Evolutionary conservation across 2,113 vertebrate species (phyloP).

Genomic region (Todiramphus saurophagus): DNA sequence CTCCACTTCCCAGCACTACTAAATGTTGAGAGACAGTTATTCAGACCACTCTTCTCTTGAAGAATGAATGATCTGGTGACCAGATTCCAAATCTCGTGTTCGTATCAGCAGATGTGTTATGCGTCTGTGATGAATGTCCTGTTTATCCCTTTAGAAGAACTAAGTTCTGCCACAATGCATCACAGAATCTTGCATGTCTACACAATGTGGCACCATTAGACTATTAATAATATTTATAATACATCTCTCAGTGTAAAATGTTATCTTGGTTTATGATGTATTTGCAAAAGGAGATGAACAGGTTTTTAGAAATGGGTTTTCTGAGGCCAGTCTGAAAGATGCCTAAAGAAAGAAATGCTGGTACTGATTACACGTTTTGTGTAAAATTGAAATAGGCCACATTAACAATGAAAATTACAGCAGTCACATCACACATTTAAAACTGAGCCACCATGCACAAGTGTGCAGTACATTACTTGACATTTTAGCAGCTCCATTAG

Average conservation of each 20-base stretch:
- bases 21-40: not conserved
- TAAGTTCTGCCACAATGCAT: not conserved
- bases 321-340: not conserved
- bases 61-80: not conserved
- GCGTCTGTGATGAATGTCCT: not conserved
- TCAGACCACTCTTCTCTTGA: not conserved
- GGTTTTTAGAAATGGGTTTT: not conserved
- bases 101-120: not conserved
- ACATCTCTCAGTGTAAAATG: not conserved
- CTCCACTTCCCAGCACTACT: not conserved
- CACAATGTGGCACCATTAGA: not conserved
- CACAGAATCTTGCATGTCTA: rapidly evolving
- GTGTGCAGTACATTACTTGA: not conserved
- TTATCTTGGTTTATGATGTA: not conserved
- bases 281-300: not conserved
- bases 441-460: not conserved
- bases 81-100: not conserved
- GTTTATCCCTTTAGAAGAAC: not conserved
- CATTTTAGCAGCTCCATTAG: not conserved
- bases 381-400: not conserved
- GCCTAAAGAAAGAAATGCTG: not conserved
- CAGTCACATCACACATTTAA: not conserved
- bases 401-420: not conserved
- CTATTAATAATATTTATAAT: not conserved
- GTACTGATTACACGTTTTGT: not conserved